These are phyloP conservation scores for Bombylius discolor DNA, from an alignment of 2,888 invertebrate genomes.

Conservation along the genomic window DNA sequence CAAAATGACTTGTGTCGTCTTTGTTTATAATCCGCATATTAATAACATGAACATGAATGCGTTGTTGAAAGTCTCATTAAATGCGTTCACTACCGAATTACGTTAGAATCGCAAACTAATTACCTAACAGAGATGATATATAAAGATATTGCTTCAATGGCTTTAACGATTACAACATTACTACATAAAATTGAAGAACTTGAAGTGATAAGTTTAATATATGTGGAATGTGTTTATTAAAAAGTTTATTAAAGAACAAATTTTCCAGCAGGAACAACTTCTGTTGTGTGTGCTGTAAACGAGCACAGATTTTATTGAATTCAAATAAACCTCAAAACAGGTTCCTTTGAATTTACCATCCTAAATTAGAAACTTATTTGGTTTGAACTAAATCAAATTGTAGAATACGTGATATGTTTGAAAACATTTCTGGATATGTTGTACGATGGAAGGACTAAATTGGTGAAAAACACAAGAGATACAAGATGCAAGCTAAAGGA, in stretches of 20 bases:
- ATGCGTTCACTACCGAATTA: conserved; percentile 25
- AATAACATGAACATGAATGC: conserved; percentile 35
- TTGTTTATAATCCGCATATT: conserved; percentile 31
- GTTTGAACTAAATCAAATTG: conserved; percentile 27
- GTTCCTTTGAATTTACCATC: conserved; percentile 15
- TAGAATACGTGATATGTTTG: conserved; percentile 21
- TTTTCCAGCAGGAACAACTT: conserved; percentile 25
- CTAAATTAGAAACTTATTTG: conserved; percentile 34
- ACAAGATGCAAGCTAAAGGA: conserved; percentile 18
- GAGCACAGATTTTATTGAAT: conserved; percentile 9
- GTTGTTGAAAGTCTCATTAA: conserved; percentile 29
- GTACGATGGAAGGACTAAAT: conserved; percentile 38
- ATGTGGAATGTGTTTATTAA: conserved; percentile 33
- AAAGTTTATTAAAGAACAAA: conserved; percentile 32
- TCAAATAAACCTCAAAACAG: conserved; percentile 2
- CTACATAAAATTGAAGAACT: conserved; percentile 25
- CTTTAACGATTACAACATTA: conserved; percentile 17
- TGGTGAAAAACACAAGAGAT: conserved; percentile 27
- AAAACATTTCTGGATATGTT: conserved; percentile 17
- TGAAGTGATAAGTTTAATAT: conserved; percentile 29
- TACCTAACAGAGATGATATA: background rate
- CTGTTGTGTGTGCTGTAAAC: conserved; percentile 19
- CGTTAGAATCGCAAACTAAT: background rate
- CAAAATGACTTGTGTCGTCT: conserved; percentile 32
- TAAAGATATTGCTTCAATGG: conserved; percentile 12